Conservation (phyloP, 2,888 invertebrate genomes). For the Plebejus melissa region DNA sequence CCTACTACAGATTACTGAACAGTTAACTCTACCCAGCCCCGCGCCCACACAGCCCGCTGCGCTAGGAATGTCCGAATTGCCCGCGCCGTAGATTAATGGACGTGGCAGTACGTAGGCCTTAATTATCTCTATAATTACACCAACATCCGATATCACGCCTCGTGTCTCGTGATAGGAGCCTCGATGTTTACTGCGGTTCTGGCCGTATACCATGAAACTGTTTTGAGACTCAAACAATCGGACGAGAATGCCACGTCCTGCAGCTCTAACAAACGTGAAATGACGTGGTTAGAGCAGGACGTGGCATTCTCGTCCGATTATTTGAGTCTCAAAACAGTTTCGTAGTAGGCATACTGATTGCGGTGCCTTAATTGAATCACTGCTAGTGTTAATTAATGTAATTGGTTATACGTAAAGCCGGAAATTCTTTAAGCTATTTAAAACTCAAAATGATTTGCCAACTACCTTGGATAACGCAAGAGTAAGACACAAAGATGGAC, state of each 20-base stretch:
- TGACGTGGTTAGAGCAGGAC: too few relatives aligned
- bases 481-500: background rate
- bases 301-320: too few relatives aligned
- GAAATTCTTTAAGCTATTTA: background rate
- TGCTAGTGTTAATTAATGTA: background rate
- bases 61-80: conserved; percentile 19
- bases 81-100: too few relatives aligned
- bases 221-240: too few relatives aligned
- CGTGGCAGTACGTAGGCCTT: background rate
- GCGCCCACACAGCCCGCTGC: background rate
- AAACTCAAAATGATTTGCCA: background rate
- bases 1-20: background rate
- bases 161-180: background rate
- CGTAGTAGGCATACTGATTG: too few relatives aligned
- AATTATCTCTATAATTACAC: conserved; percentile 7
- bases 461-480: background rate
- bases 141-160: background rate
- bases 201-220: too few relatives aligned
- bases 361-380: background rate
- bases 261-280: too few relatives aligned
- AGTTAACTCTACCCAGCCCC: background rate
- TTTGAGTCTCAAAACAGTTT: too few relatives aligned
- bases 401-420: background rate
- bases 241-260: too few relatives aligned
- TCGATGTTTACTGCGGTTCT: background rate